Conservation (phyloP, 2,888 invertebrate genomes). For the Physocephala rufipes region DNA sequence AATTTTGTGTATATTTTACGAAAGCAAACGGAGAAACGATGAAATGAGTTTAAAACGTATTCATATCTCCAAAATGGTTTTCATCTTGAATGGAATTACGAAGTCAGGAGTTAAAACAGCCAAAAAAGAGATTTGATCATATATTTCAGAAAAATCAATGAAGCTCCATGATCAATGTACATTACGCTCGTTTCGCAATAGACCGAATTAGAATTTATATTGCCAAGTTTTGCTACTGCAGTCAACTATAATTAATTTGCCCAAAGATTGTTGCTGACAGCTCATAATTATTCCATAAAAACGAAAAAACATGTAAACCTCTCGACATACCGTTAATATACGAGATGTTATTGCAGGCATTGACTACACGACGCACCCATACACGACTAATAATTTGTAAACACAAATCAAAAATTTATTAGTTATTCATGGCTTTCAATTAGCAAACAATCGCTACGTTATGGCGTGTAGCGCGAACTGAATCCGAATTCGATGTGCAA, state of each 20-base stretch:
- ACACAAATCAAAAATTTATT: slow-evolving; percentile 24
- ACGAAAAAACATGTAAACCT: background rate
- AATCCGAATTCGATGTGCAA: background rate
- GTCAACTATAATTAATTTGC: background rate
- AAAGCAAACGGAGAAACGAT: too few relatives aligned
- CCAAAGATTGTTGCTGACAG: background rate
- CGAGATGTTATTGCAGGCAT: too few relatives aligned
- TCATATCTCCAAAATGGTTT: too few relatives aligned
- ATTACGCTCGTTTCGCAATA: background rate
- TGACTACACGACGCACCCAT: too few relatives aligned
- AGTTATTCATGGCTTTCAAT: slow-evolving; percentile 29
- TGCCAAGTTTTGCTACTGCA: background rate
- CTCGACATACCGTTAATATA: too few relatives aligned
- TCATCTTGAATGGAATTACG: too few relatives aligned
- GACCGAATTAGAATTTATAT: background rate
- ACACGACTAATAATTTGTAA: slow-evolving; percentile 20
- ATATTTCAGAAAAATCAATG: too few relatives aligned
- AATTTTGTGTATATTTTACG: too few relatives aligned
- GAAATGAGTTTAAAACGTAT: too few relatives aligned
- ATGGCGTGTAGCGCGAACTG: background rate
- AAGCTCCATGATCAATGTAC: background rate
- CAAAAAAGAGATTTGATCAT: too few relatives aligned
- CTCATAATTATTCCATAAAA: slow-evolving; percentile 13
- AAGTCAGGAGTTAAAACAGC: too few relatives aligned
- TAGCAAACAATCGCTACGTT: slow-evolving; percentile 7